Evolutionary conservation across 2,113 vertebrate species (phyloP).

Genomic region (Nematolebias whitei): DNA sequence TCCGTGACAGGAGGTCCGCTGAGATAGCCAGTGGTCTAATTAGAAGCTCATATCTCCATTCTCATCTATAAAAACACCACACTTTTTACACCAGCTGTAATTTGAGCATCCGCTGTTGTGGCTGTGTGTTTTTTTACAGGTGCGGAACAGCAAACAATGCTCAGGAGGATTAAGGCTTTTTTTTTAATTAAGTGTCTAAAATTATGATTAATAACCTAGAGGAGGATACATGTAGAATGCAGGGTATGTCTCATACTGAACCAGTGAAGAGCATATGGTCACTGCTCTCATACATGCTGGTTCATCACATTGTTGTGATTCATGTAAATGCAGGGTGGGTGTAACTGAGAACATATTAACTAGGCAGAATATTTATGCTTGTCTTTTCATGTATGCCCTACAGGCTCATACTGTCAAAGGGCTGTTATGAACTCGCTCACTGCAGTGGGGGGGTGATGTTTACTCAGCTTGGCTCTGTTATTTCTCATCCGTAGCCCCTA

Average conservation of each 20-base stretch:
- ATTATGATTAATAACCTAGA: slow-evolving; percentile 68
- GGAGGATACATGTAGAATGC: slow-evolving; percentile 32
- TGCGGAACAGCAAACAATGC: slow-evolving; percentile 48
- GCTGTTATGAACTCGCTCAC: slow-evolving; percentile 61
- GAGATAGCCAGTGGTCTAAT: slow-evolving; percentile 74
- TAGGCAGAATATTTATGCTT: slow-evolving; percentile 60
- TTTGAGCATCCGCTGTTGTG: slow-evolving; percentile 43
- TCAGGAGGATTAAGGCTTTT: slow-evolving; percentile 41
- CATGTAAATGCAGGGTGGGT: slow-evolving; percentile 16
- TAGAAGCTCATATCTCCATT: slow-evolving; percentile 67
- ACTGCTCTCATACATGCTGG: slow-evolving; percentile 48
- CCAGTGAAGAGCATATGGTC: slow-evolving; percentile 55
- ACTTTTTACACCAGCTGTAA: slow-evolving; percentile 53
- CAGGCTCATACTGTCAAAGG: slow-evolving; percentile 63
- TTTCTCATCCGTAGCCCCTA: slow-evolving; percentile 58
- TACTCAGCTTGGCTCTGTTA: slow-evolving; percentile 63
- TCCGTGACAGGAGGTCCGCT: slow-evolving; percentile 66
- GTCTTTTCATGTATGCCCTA: slow-evolving; percentile 63
- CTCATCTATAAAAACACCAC: slow-evolving; percentile 54
- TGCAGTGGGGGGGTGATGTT: slow-evolving; percentile 62
- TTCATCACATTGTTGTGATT: slow-evolving; percentile 57
- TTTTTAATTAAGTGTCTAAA: slow-evolving; percentile 41
- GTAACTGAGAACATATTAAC: slow-evolving; percentile 63
- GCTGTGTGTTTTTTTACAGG: slow-evolving; percentile 39
- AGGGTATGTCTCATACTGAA: slow-evolving; percentile 29